Evolutionary conservation across 2,113 vertebrate species (phyloP).

Genomic region (Copsychus sechellarum): DNA sequence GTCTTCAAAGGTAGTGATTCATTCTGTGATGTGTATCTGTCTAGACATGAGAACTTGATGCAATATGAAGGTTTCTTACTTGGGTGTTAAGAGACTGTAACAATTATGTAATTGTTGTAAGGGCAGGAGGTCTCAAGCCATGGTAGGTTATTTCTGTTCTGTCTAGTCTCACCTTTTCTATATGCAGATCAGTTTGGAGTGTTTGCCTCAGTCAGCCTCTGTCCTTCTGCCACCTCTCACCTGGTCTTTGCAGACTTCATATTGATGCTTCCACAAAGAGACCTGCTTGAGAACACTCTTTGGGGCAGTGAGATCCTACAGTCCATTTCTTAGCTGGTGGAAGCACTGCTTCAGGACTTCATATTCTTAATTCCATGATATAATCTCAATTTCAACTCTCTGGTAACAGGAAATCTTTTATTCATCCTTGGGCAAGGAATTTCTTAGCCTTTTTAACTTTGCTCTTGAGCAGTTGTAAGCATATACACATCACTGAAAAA

Average conservation of each 20-base stretch:
- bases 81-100: not conserved
- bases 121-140: not conserved
- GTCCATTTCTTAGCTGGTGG: not conserved
- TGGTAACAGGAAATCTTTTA: not conserved
- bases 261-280: not conserved
- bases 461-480: not conserved
- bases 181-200: not conserved
- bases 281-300: not conserved
- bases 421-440: not conserved
- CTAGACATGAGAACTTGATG: conserved; percentile 51
- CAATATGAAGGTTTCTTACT: conserved; percentile 29
- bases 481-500: not conserved
- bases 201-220: not conserved
- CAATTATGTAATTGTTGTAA: not conserved
- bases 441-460: not conserved
- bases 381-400: not conserved
- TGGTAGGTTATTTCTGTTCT: not conserved
- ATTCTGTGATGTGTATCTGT: conserved; percentile 13
- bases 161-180: not conserved
- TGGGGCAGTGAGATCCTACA: not conserved
- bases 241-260: not conserved
- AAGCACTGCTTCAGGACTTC: not conserved
- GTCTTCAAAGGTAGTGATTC: conserved; percentile 55
- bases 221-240: not conserved
- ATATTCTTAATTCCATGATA: not conserved